Evolutionary conservation across 2,888 invertebrate species (phyloP).

Genomic region (Podotricha telesiphe): DNA sequence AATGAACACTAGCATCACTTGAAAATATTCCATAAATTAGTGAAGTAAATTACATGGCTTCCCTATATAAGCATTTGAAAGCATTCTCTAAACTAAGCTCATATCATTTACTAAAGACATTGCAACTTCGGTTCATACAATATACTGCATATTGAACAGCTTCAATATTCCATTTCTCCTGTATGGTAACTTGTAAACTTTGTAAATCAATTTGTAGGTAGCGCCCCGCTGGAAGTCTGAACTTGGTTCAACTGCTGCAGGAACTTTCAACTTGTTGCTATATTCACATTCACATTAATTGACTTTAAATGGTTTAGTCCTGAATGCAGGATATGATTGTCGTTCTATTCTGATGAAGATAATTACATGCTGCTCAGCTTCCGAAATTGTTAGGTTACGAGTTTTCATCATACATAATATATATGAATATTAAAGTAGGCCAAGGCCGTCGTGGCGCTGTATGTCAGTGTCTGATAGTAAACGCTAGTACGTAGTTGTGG

Average conservation of each 20-base stretch:
- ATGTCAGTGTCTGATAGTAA: no score
- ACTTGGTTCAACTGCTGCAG: background rate
- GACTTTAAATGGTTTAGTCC: background rate
- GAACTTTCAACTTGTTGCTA: conserved; percentile 16
- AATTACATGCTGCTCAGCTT: no score
- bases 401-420: no score
- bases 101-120: background rate
- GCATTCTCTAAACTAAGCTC: background rate
- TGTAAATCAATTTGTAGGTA: conserved; percentile 17
- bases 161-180: conserved; percentile 1
- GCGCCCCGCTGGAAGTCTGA: background rate
- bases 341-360: no score
- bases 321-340: background rate
- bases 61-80: background rate
- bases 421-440: no score
- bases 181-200: conserved; percentile 13
- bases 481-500: no score
- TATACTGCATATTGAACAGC: background rate
- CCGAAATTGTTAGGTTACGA: no score
- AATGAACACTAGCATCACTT: no score
- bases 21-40: no score
- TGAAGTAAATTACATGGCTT: no score
- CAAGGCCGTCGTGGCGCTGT: no score
- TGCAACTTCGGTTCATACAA: background rate
- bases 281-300: conserved; percentile 1